Evolutionary conservation across 2,113 vertebrate species (phyloP).

Genomic region (Myodes glareolus): DNA sequence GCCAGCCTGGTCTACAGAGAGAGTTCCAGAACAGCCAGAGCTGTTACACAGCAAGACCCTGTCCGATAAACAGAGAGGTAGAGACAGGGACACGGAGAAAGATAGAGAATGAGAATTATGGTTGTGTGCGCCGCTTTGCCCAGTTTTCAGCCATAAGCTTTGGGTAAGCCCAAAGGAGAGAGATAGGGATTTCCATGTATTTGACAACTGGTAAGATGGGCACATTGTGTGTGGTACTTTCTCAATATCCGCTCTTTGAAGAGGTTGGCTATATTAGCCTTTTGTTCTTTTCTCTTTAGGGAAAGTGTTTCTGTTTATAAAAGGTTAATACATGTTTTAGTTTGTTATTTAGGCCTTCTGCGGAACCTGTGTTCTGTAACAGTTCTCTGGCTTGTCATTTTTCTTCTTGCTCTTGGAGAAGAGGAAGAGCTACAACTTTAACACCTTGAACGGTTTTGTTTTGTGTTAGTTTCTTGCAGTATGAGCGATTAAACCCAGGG

Average conservation of each 20-base stretch:
- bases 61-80: too few species aligned
- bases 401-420: neutral
- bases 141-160: neutral
- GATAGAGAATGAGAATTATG: neutral
- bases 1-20: too few species aligned
- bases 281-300: neutral
- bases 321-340: neutral
- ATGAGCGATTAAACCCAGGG: neutral
- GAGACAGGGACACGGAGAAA: too few species aligned
- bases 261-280: neutral
- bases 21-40: too few species aligned
- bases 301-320: neutral
- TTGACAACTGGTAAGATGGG: neutral
- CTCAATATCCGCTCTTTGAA: neutral
- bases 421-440: neutral
- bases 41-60: too few species aligned
- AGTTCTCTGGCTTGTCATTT: neutral
- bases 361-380: neutral
- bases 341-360: slow-evolving; percentile 30
- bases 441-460: neutral
- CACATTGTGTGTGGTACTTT: neutral
- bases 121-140: neutral
- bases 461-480: neutral
- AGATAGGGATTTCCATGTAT: neutral
- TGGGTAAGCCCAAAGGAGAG: neutral